phyloP scores from a whole-genome alignment of 2,888 invertebrate genomes.

The Heteropelma amictum region DNA sequence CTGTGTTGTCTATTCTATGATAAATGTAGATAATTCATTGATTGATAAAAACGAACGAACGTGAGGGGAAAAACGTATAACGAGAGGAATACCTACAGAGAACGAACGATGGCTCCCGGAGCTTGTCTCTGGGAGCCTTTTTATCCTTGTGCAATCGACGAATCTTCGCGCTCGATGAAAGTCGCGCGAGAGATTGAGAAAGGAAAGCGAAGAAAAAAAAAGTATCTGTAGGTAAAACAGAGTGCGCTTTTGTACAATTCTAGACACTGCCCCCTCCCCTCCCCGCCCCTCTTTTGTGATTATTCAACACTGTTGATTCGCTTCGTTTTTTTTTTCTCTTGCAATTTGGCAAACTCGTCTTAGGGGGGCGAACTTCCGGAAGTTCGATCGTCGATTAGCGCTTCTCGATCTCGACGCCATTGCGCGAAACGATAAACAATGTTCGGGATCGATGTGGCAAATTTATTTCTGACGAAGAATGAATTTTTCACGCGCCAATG shows the following conservation, averaged over 20 bases:
- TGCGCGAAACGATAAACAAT: neutral
- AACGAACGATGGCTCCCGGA: slow-evolving; percentile 29
- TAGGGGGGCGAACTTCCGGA: neutral
- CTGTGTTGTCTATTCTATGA: slow-evolving; percentile 66
- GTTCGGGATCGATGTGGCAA: slow-evolving; percentile 15
- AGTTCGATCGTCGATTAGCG: neutral
- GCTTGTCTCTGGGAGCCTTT: slow-evolving; percentile 25
- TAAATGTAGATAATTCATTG: slow-evolving; percentile 54
- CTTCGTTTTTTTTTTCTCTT: neutral
- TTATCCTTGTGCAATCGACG: slow-evolving; percentile 68
- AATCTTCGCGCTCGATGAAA: slow-evolving; percentile 58
- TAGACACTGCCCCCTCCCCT: slow-evolving; percentile 42
- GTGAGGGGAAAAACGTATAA: slow-evolving; percentile 66
- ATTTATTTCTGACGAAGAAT: slow-evolving; percentile 27
- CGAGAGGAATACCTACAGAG: slow-evolving; percentile 39
- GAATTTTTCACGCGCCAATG: slow-evolving; percentile 35
- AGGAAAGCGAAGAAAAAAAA: neutral
- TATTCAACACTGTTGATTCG: slow-evolving; percentile 13
- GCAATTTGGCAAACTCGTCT: neutral
- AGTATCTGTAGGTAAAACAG: neutral
- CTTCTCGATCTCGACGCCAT: neutral
- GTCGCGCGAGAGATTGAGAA: slow-evolving; percentile 42
- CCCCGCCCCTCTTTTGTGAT: slow-evolving; percentile 25
- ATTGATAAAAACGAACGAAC: slow-evolving; percentile 62
- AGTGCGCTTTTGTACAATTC: slow-evolving; percentile 28